phyloP scores from a whole-genome alignment of 2,797 vertebrate genomes.

The Hippoglossus hippoglossus region DNA sequence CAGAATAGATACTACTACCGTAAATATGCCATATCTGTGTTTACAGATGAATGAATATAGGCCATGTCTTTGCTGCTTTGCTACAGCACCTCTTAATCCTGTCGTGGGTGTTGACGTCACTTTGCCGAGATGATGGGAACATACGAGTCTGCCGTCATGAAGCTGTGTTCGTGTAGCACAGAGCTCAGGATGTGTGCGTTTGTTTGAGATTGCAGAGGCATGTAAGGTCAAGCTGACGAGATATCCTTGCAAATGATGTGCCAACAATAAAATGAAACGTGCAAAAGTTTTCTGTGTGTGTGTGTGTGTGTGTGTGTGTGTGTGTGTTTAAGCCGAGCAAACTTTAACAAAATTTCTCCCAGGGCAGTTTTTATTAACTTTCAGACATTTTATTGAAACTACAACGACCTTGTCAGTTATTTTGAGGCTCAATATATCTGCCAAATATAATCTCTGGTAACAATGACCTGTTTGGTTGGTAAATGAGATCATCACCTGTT shows the following conservation, averaged over 20 bases:
- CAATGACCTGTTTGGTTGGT: neutral
- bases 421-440: neutral
- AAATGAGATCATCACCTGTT: neutral
- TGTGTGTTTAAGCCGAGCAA: neutral
- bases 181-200: neutral
- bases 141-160: neutral
- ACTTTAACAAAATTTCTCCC: neutral
- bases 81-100: slow-evolving; percentile 16
- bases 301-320: neutral
- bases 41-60: neutral
- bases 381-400: neutral
- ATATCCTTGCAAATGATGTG: slow-evolving; percentile 12
- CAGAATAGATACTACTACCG: slow-evolving; percentile 2
- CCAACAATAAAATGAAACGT: neutral
- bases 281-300: too few species aligned
- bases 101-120: slow-evolving; percentile 15
- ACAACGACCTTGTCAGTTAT: neutral
- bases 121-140: slow-evolving; percentile 8
- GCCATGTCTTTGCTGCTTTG: slow-evolving; percentile 1
- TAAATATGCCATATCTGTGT: slow-evolving; percentile 14
- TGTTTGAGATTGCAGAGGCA: neutral
- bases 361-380: neutral
- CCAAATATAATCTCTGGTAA: neutral
- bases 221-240: neutral
- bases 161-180: neutral